Base-by-base conservation (phyloP, 2,113 vertebrate genomes). In the Syngnathus typhle region DNA sequence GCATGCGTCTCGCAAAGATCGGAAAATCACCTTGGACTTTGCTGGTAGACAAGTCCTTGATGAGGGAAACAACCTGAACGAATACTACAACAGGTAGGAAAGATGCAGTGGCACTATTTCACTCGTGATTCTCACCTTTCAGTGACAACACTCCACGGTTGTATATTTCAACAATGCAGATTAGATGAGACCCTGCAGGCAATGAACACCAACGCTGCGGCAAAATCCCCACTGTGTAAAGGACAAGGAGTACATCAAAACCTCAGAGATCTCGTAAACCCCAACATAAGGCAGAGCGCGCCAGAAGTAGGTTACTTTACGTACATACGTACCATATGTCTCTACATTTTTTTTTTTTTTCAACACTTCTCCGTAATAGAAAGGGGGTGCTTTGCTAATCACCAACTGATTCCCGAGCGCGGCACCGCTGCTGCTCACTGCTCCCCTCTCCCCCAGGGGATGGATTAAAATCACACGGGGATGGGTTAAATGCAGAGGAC, bases 1-100 rank as follows among this genome's bases (percentile, higher is more conserved):
- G 27, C 93, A 99, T 0, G 90, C 93, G 5, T 97, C 95, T 10
- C 91, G 92, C 13, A 93, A 93, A 38, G 87, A 94, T 84, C 90
- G 77, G 23, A 98, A 95, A 78, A 83, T 99, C 87, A 98, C 94
- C 1, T 86, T 99, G 1, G 96, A 99, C 85, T 98, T 99, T 0
- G 96, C 96, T 2, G 96, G 96, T 2, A 88, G 97, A 83, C 93
- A 90, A 84, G 88, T 98, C 41, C 6, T 96, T 46, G 95, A 98
- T 71, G 95, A 97, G 2, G 92, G 89, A 46, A 84, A 79, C 21
- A 82, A 85, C 70, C 68, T 98, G 79, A 86, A 83, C 0, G 91
- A 94, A 0, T 98, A 98, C 85, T 93, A 98, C 75, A 93, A 81
- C 84, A 94, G 88, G 96, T 96, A 75, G 90, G 89, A 75, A 54